Conservation (phyloP, 2,797 vertebrate species). For the Oreochromis grahami region DNA sequence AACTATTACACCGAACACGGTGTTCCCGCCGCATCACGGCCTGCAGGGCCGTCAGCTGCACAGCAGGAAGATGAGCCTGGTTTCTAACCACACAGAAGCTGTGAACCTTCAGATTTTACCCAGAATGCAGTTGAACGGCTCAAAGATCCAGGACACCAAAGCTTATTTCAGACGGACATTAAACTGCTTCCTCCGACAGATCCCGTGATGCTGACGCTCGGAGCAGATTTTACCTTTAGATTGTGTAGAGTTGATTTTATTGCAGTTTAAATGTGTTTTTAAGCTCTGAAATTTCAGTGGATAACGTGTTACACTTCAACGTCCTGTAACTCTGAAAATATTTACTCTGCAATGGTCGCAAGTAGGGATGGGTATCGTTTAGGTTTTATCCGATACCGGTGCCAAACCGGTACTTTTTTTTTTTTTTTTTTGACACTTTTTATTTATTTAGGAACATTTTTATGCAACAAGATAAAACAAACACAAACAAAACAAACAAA, state of each 20-base stretch:
- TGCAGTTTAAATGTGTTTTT: background rate
- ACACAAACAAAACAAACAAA: too few species aligned
- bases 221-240: background rate
- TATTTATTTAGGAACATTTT: too few species aligned
- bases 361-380: too few species aligned
- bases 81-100: background rate
- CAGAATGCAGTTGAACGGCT: background rate
- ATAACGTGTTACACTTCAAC: background rate
- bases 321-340: accelerated
- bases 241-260: background rate
- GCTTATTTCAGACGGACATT: background rate
- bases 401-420: too few species aligned
- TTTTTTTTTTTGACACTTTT: too few species aligned
- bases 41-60: background rate
- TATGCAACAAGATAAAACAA: too few species aligned
- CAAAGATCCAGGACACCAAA: background rate
- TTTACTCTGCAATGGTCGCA: background rate
- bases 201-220: background rate
- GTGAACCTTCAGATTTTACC: background rate
- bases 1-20: too few species aligned
- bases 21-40: too few species aligned
- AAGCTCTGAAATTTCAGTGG: background rate
- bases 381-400: too few species aligned
- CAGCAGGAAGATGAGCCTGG: background rate
- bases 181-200: background rate